phyloP scores from a whole-genome alignment of 1,140 invertebrate genomes.

The Drosophila tani region DNA sequence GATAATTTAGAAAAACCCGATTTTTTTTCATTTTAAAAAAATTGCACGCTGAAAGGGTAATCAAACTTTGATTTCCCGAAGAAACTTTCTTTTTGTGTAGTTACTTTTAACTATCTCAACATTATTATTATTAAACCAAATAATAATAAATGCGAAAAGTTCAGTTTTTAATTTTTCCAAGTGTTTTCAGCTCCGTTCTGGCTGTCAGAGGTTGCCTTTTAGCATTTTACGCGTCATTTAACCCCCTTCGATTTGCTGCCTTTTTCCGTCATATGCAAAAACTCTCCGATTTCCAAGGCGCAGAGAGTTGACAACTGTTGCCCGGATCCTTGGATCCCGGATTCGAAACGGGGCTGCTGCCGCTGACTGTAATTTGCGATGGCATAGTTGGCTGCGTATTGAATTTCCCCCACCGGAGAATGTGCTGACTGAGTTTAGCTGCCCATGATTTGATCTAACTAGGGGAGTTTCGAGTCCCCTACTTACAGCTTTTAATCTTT shows the following conservation, averaged over 20 bases:
- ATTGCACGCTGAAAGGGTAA: no score
- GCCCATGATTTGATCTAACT: slow-evolving; percentile 28
- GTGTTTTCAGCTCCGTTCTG: background rate
- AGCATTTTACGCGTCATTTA: slow-evolving; percentile 72
- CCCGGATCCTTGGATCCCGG: slow-evolving; percentile 21
- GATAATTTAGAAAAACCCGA: no score
- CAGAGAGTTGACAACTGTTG: slow-evolving; percentile 60
- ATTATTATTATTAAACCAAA: background rate
- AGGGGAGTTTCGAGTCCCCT: background rate
- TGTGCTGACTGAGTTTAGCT: slow-evolving; percentile 31
- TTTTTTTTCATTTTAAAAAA: no score
- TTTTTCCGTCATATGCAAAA: slow-evolving; percentile 40
- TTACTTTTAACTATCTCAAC: no score
- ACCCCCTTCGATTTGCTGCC: slow-evolving; percentile 62
- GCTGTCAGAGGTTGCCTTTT: slow-evolving; percentile 33
- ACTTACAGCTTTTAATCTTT: slow-evolving; percentile 20
- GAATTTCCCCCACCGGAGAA: slow-evolving; percentile 25
- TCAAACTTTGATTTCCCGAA: no score
- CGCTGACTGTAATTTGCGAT: slow-evolving; percentile 40
- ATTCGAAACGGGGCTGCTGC: slow-evolving; percentile 12
- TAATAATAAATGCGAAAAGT: background rate
- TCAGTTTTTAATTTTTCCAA: background rate
- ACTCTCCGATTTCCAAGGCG: slow-evolving; percentile 27
- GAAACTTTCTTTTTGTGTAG: no score
- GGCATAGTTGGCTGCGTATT: slow-evolving; percentile 48